Evolutionary conservation across 2,113 vertebrate species (phyloP).

Genomic region (Nettapus auritus): DNA sequence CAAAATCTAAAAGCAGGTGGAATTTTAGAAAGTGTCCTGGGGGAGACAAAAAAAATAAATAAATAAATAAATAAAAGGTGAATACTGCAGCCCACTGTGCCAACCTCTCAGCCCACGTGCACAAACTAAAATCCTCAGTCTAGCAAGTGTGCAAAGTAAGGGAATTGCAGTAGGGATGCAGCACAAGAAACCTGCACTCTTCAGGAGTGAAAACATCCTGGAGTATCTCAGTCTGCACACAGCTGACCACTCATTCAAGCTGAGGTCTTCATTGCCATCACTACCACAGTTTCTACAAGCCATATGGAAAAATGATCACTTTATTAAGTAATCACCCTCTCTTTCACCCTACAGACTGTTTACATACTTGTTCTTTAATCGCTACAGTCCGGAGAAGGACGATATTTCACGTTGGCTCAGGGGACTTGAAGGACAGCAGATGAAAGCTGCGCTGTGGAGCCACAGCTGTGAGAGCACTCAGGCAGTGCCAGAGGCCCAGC

Average conservation of each 20-base stretch:
- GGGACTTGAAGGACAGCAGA: background rate
- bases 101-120: accelerated
- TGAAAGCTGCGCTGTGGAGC: background rate
- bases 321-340: background rate
- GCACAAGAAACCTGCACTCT: background rate
- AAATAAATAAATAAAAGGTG: no score
- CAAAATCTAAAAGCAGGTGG: background rate
- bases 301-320: background rate
- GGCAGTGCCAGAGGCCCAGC: background rate
- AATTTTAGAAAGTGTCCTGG: background rate
- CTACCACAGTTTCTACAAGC: background rate
- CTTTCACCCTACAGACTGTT: background rate
- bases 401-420: background rate
- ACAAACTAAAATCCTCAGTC: background rate
- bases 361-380: background rate
- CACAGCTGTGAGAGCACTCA: background rate
- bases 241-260: background rate
- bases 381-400: background rate
- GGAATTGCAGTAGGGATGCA: background rate
- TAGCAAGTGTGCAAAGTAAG: background rate
- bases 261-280: background rate
- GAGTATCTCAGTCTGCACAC: background rate
- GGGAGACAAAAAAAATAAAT: background rate
- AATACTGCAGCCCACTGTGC: background rate
- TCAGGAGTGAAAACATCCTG: background rate